Evolutionary conservation across 2,888 invertebrate species (phyloP), one percentile per base, ranked within the genome.

Genomic region (Aleiodes testaceus): DNA sequence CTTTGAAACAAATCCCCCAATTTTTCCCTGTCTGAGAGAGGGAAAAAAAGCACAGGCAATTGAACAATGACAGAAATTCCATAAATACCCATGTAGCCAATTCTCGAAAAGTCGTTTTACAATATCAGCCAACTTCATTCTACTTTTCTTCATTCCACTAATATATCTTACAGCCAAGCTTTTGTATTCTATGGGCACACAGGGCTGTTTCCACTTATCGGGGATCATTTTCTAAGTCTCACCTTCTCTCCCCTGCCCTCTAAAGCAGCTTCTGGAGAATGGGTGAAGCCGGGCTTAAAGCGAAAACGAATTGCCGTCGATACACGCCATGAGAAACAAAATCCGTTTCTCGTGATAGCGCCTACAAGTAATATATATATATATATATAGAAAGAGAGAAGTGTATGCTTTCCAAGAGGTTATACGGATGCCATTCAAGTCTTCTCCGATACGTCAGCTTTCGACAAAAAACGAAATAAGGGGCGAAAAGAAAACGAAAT

Each of bases 261-360:
- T 36, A 18, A 76, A 66, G 26, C 50, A 72, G 78, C 73, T 76
- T 78, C 75, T 78, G 78, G 80, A 84, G 79, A 82, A 81, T 78
- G 77, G 67, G 9, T 53, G 74, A 64, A 36, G 73, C 70, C 75
- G 77, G 77, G 81, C 80, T 84, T 84, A 83, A 82, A 82, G 83
- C 80, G 81, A 81, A 69, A 84, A 83, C 83, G 84, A 84, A 83
- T 83, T 81, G 81, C 79, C 80, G 76, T 77, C 83, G 81, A 83
- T 84, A 81, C 77, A 80, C 72, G 75, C 75, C 76, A 73, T 78
- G 70, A 73, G 66, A 74, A 63, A 63, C 74, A 70, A 77, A 78
- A 80, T 81, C 78, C 76, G 74, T 78, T 78, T 77, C 72, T 64
- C 66, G 26, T 64, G 64, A 67, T 72, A 72, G 73, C 73, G 69